Evolutionary conservation across 1,140 invertebrate species (phyloP), one percentile per base, ranked within the genome.

Genomic region (Zaprionus capensis): DNA sequence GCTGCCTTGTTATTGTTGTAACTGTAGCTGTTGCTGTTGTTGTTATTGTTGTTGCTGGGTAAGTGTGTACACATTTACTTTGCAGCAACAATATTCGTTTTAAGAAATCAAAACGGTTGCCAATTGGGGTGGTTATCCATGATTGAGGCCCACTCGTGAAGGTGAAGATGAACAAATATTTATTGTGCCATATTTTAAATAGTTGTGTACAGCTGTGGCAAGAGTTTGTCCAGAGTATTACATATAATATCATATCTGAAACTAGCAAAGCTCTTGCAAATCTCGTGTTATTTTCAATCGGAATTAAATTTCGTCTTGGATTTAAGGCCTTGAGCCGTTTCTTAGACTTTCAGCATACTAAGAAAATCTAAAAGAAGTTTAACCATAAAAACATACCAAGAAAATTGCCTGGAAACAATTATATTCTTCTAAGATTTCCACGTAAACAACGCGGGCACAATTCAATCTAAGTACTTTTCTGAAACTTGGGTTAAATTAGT

Each of bases 151-250:
- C 31, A 36, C 65, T 75, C 41, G 38, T n/a, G 2, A 56, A 75
- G 67, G 38, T 75, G 67, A 75, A 75, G 72, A 63, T 71, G 53
- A 24, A n/a, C 63, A 78, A 78, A 75, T 78, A 78, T 76, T 78
- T 78, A 65, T 22, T 4, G 17, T 56, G 36, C 38, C 56, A 75
- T 70, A 68, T 58, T 70, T 74, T 76, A 72, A 69, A 73, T 75
- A 75, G 58, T 75, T 58, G 26, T 7, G 5, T 5, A 15, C 38
- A 41, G 38, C 38, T 41, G 38, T n/a, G 38, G 15, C 38, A 41
- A 41, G 38, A n/a, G 36, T 11, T 34, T 34, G 3, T 11, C 9
- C 4, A 5, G 14, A 7, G 36, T 2, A 38, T 38, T 11, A 34
- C 9, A 38, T 1, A 4, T 11, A 6, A 41, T 41, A 41, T 15